Evolutionary conservation across 2,888 invertebrate genomes (phyloP), one percentile per base, ranked within the genome.

Genomic region (Scaptomyza reducta): DNA sequence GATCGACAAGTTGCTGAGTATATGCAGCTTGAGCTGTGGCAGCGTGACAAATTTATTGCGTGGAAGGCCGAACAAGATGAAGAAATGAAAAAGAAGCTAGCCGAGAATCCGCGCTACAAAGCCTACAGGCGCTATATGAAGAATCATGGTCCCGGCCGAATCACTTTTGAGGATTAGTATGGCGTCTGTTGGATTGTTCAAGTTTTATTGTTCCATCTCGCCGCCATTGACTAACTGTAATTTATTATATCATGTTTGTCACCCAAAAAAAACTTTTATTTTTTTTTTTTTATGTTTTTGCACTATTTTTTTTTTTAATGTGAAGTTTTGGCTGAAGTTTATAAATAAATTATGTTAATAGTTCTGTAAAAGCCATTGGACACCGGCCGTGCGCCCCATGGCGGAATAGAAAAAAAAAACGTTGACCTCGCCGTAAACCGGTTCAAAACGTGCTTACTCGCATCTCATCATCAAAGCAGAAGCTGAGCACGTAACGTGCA

Each of bases 91-190:
- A 95, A 95, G 75, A 95, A 96, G 79, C 90, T 97, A 89, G 97
- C 97, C 0, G 96, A 97, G 84, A 97, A 95, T 92, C 95, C 96
- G 55, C 94, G 95, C 88, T 97, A 97, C 90, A 98, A 97, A 92
- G 95, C 96, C 70, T 97, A 97, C 89, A 93, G 98, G 67, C 93
- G 98, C 62, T 98, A 97, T 90, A 95, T 98, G 92, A 97, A 97
- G 91, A 96, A 96, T 86, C 97, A 97, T 90, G 97, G 97, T 3
- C 95, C 96, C 0, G 96, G 97, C 1, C 94, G 97, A 88, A 96
- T 98, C 93, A 96, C 96, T n/a, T 98, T 98, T 91, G 97, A 96
- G 85, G 96, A 97, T 90, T 96, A 90, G 77, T 45, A 25, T 45
- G 55, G 46, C 46, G 38, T 18, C 53, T 44, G 45, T 55, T 59